phyloP scores from a whole-genome alignment of 2,113 vertebrate species.

The Plecturocebus donacophilus region DNA sequence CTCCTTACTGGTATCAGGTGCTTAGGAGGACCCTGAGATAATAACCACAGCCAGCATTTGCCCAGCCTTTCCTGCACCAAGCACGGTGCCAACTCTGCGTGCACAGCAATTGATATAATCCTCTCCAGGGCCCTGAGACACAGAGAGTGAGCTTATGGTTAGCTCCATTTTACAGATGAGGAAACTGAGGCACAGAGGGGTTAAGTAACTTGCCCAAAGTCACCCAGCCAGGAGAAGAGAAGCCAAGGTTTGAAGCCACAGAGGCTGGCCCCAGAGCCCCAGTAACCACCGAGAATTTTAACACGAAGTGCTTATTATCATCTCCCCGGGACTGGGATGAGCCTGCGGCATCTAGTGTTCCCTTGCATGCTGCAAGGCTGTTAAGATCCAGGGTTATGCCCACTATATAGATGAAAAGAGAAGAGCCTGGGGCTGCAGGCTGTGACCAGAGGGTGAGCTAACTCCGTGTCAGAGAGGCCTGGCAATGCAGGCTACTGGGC shows the following conservation, averaged over 20 bases:
- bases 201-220: background rate
- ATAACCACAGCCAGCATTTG: background rate
- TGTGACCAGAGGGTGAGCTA: background rate
- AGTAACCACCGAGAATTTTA: background rate
- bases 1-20: background rate
- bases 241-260: background rate
- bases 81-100: background rate
- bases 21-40: background rate
- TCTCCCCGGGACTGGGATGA: background rate
- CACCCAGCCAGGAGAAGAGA: background rate
- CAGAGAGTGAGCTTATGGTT: background rate
- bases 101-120: background rate
- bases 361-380: background rate
- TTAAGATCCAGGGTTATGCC: background rate
- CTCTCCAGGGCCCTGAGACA: background rate
- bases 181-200: background rate
- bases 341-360: fast-evolving
- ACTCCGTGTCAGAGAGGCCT: background rate
- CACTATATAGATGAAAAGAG: background rate
- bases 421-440: background rate
- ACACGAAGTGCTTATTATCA: background rate
- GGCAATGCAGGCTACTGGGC: background rate
- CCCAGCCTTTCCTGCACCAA: background rate
- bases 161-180: constrained; percentile 11
- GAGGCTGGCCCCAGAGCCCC: background rate